Conservation (phyloP, 2,797 vertebrate genomes). For the Smutsia gigantea region DNA sequence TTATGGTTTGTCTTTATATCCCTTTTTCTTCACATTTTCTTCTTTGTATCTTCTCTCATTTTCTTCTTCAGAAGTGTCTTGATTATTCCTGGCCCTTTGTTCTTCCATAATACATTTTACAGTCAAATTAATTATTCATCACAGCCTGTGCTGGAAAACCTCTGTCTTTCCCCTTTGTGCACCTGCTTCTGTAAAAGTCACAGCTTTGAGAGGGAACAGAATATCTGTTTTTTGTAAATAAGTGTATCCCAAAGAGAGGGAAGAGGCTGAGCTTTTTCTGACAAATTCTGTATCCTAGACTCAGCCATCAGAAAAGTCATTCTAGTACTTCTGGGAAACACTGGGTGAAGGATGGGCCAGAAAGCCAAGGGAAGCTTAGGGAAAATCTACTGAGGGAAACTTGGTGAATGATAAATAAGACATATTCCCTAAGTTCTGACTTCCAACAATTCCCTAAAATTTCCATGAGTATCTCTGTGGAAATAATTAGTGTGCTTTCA, state of each 20-base stretch:
- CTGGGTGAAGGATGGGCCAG: neutral
- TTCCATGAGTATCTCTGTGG: neutral
- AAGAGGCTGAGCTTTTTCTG: neutral
- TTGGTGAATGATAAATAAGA: neutral
- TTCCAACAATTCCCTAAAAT: neutral
- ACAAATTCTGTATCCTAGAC: neutral
- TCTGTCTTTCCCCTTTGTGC: neutral
- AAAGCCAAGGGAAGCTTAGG: neutral
- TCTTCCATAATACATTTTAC: slow-evolving; percentile 52
- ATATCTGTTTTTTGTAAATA: neutral
- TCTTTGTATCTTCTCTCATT: neutral
- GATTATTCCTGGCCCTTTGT: slow-evolving; percentile 58
- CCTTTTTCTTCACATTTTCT: no score
- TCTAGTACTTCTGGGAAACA: neutral
- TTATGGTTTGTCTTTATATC: slow-evolving; percentile 59
- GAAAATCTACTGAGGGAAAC: neutral
- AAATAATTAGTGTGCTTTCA: neutral
- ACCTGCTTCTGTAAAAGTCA: slow-evolving; percentile 2
- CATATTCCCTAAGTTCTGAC: neutral
- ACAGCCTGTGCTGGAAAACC: slow-evolving; percentile 41
- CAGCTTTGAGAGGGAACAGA: neutral
- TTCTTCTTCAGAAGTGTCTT: slow-evolving; percentile 21
- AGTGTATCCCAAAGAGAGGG: neutral
- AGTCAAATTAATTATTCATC: slow-evolving; percentile 73
- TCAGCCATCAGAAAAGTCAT: neutral